Evolutionary conservation across 2,797 vertebrate species (phyloP).

Genomic region (Cryptoprocta ferox): DNA sequence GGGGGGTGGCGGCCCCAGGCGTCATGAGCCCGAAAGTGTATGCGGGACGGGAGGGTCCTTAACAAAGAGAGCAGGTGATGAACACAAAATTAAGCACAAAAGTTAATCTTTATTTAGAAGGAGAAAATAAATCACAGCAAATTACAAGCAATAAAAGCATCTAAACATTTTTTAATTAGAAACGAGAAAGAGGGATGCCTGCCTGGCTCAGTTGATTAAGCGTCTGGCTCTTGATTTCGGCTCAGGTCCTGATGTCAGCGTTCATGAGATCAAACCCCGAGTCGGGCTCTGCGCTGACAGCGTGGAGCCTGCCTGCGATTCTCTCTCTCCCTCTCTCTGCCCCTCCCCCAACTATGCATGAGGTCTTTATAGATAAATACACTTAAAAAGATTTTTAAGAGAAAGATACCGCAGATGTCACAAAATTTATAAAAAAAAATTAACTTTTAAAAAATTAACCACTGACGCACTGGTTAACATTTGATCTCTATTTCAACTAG

Average conservation of each 20-base stretch:
- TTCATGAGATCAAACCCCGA: rapidly evolving
- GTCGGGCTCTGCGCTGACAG: not conserved
- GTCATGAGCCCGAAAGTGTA: not conserved
- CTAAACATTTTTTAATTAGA: not conserved
- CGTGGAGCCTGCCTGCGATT: not conserved
- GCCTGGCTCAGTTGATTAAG: not conserved
- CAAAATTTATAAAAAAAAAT: not conserved
- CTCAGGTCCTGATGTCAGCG: not conserved
- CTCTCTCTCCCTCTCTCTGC: not conserved
- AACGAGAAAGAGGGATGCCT: not conserved
- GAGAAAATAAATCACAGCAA: conserved; percentile 2
- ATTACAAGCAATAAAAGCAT: not conserved
- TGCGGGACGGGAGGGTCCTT: not conserved
- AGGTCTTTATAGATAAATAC: too few relatives aligned
- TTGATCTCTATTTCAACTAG: not conserved
- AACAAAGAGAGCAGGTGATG: not conserved
- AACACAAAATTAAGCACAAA: not conserved
- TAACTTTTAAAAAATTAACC: not conserved
- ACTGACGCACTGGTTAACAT: not conserved
- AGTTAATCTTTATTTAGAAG: not conserved
- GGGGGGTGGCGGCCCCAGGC: too few relatives aligned
- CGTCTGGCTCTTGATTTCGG: not conserved
- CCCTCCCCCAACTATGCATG: too few relatives aligned
- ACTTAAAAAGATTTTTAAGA: too few relatives aligned
- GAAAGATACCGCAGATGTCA: not conserved